Percentiles rank a stretch among this genome's conserved stretches.
phyloP scores from a whole-genome alignment of 2,797 vertebrate genomes.

The Lacerta bilineata region DNA sequence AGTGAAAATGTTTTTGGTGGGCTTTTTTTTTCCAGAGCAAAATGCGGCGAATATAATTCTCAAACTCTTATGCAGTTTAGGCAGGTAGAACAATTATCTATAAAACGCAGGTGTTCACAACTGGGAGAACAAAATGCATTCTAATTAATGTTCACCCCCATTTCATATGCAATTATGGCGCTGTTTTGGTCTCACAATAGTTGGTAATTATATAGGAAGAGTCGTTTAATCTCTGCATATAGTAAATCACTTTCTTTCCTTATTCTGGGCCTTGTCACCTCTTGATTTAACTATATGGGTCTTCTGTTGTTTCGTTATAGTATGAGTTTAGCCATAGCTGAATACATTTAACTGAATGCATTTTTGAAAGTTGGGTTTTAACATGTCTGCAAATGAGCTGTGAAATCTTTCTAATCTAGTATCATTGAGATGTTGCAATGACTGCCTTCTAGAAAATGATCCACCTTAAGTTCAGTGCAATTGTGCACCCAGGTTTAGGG shows the following conservation, averaged over 20 bases:
- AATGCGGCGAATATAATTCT: slow-evolving; percentile 48
- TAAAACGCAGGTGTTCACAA: slow-evolving; percentile 65
- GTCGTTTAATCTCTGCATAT: slow-evolving; percentile 22
- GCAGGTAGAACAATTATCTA: slow-evolving; percentile 53
- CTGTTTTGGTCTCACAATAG: slow-evolving; percentile 64
- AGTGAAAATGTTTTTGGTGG: slow-evolving; percentile 30
- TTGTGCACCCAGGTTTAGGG: background rate
- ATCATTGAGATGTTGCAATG: slow-evolving; percentile 14
- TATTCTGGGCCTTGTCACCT: slow-evolving; percentile 39
- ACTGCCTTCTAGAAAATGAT: slow-evolving; percentile 34
- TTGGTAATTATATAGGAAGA: slow-evolving; percentile 62
- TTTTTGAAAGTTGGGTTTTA: slow-evolving; percentile 40
- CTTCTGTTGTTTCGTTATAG: slow-evolving; percentile 52
- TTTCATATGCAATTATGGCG: slow-evolving; percentile 66
- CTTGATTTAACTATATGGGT: slow-evolving; percentile 30
- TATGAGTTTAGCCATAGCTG: slow-evolving; percentile 26
- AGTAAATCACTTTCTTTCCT: slow-evolving; percentile 39
- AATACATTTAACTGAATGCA: slow-evolving; percentile 13
- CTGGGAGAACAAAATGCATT: slow-evolving; percentile 60
- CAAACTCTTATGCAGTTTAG: slow-evolving; percentile 34
- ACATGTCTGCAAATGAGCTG: background rate
- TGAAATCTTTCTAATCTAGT: background rate
- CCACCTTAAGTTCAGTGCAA: background rate
- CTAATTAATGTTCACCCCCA: slow-evolving; percentile 70
- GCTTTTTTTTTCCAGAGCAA: slow-evolving; percentile 47